Conservation (phyloP, 2,113 vertebrate genomes). For the Datnioides undecimradiatus region DNA sequence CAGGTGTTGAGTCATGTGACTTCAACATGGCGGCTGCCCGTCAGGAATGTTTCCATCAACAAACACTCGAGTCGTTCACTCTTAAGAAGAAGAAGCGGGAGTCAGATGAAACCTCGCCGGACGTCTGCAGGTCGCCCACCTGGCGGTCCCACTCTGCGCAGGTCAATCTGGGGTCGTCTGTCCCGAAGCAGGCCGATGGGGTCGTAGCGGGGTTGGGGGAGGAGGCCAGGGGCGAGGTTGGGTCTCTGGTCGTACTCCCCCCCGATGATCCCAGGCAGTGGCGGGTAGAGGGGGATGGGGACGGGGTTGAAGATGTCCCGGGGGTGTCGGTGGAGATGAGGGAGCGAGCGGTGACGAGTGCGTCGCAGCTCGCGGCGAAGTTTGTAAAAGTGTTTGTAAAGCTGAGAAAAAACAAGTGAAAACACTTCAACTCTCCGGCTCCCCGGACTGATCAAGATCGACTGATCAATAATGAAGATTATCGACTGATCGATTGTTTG, state of each 20-base stretch:
- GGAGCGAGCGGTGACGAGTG: background rate
- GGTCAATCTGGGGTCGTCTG: background rate
- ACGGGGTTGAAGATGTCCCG: slow-evolving; percentile 16
- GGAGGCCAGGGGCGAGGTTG: slow-evolving; percentile 46
- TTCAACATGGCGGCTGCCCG: no score
- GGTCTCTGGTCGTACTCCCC: slow-evolving; percentile 81
- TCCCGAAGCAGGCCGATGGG: slow-evolving; percentile 28
- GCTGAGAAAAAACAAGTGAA: slow-evolving; percentile 67
- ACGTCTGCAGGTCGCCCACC: slow-evolving; percentile 59
- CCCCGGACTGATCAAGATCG: no score
- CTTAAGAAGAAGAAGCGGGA: background rate
- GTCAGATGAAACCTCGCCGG: slow-evolving; percentile 82
- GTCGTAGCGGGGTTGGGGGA: slow-evolving; percentile 79
- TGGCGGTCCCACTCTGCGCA: slow-evolving; percentile 7
- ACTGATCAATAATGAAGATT: no score
- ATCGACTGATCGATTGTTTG: no score
- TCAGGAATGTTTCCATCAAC: no score
- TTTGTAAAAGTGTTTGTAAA: slow-evolving; percentile 72
- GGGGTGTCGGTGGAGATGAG: background rate
- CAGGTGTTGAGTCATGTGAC: no score
- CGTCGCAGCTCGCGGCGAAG: slow-evolving; percentile 1
- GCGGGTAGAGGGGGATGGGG: slow-evolving; percentile 66
- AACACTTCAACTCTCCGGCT: no score
- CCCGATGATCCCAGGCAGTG: slow-evolving; percentile 82
- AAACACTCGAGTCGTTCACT: background rate